These are phyloP conservation scores for Saccopteryx leptura DNA, from an alignment of 2,113 vertebrate genomes.

Conservation along the genomic window DNA sequence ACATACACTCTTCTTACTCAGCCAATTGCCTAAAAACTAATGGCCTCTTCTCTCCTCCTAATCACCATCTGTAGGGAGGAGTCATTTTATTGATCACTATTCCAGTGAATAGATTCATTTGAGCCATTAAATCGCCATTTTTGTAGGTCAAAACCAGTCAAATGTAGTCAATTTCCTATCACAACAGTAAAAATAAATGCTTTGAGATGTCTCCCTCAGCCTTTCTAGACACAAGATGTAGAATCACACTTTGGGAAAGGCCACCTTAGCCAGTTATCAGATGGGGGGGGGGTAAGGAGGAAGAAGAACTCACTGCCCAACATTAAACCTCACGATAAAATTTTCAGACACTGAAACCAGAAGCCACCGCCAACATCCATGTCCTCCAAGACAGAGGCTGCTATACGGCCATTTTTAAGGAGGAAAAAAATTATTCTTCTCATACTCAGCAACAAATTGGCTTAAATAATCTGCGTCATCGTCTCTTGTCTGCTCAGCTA, in stretches of 20 bases:
- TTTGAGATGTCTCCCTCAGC: neutral
- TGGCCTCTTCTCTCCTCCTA: neutral
- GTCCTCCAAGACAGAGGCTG: fast-evolving
- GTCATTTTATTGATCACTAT: neutral
- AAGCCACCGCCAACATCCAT: fast-evolving
- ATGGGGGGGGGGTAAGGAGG: fast-evolving
- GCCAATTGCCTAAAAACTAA: neutral
- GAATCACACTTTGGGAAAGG: neutral
- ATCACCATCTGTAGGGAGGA: neutral
- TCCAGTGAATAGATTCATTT: neutral
- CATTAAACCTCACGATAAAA: neutral
- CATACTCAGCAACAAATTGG: constrained; percentile 56
- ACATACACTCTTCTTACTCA: neutral
- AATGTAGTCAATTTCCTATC: neutral
- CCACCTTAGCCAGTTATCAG: neutral
- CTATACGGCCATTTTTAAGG: constrained; percentile 8
- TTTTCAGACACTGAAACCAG: neutral
- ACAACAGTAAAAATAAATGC: neutral
- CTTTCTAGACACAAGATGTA: neutral
- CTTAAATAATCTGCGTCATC: neutral
- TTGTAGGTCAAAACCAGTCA: constrained; percentile 1
- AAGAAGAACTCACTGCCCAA: fast-evolving
- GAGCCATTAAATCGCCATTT: neutral
- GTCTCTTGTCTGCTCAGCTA: constrained; percentile 55
- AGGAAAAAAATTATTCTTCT: neutral